Conservation (phyloP, 2,113 vertebrate species). For the Charina bottae region DNA sequence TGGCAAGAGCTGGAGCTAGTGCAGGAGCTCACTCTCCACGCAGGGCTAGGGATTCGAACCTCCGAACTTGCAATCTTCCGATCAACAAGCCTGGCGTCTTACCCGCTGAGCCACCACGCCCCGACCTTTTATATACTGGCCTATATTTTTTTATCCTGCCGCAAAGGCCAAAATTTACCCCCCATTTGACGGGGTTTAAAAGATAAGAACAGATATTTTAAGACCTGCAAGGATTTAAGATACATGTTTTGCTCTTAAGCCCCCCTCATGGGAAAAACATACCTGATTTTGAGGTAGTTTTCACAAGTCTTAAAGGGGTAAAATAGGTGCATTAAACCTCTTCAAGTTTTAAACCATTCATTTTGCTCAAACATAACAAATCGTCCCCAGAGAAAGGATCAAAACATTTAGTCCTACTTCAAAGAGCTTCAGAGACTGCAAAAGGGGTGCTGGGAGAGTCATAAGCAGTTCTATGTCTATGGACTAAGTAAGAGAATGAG, state of each 20-base stretch:
- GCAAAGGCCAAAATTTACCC: background rate
- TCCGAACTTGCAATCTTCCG: no score
- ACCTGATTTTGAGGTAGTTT: background rate
- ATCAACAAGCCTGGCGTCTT: no score
- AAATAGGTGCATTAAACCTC: background rate
- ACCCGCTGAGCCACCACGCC: no score
- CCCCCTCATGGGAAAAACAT: background rate
- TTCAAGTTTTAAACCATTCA: background rate
- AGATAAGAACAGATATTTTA: background rate
- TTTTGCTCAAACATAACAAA: background rate
- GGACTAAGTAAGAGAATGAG: background rate
- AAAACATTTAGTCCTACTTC: background rate
- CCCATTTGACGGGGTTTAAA: background rate
- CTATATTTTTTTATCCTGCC: background rate
- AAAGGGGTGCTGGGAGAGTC: background rate
- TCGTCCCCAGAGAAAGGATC: background rate
- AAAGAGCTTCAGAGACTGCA: background rate
- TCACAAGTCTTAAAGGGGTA: background rate
- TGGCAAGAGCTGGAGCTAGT: no score
- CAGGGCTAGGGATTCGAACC: no score
- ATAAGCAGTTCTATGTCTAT: background rate
- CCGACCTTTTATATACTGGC: background rate
- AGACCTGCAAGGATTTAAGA: background rate
- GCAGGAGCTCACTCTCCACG: no score
- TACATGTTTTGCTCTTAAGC: background rate